These are phyloP conservation scores for Trissolcus basalis DNA, from an alignment of 1,140 invertebrate genomes.

Conservation along the genomic window DNA sequence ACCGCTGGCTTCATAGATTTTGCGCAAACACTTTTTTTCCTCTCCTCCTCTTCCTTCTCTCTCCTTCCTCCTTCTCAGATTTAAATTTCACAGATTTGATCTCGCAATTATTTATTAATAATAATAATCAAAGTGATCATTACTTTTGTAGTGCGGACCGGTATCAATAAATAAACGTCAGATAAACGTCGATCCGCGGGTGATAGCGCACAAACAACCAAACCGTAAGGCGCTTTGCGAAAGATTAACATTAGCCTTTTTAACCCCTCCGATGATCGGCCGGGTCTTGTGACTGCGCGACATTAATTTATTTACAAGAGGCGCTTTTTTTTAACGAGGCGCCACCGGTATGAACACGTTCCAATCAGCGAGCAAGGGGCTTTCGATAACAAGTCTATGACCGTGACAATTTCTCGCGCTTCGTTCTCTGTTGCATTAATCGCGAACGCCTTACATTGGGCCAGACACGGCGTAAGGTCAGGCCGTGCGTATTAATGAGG, in stretches of 20 bases:
- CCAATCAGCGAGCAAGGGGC: conserved; percentile 36
- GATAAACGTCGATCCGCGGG: conserved; percentile 10
- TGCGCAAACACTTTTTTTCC: too few species aligned
- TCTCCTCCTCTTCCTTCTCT: too few species aligned
- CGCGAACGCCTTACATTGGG: conserved; percentile 12
- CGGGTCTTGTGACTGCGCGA: conserved; percentile 14
- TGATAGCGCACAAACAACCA: conserved; percentile 14
- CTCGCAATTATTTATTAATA: neutral
- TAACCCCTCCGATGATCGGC: conserved; percentile 28
- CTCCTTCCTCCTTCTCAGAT: too few species aligned
- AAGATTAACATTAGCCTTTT: conserved; percentile 37
- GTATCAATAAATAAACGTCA: conserved; percentile 27
- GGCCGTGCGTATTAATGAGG: conserved; percentile 54
- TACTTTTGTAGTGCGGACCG: conserved; percentile 3
- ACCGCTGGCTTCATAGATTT: too few species aligned
- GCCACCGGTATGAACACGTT: conserved; percentile 40
- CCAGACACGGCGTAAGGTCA: conserved; percentile 23
- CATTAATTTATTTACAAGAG: conserved; percentile 49
- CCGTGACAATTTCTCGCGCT: conserved; percentile 29
- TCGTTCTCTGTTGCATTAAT: conserved; percentile 46
- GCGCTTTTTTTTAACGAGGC: conserved; percentile 44
- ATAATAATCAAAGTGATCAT: neutral
- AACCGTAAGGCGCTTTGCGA: conserved; percentile 6
- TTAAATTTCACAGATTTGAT: too few species aligned
- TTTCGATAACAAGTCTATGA: conserved; percentile 48